Conservation (phyloP, 2,113 vertebrate species). For the Gnathonemus echidnorhynchus region DNA sequence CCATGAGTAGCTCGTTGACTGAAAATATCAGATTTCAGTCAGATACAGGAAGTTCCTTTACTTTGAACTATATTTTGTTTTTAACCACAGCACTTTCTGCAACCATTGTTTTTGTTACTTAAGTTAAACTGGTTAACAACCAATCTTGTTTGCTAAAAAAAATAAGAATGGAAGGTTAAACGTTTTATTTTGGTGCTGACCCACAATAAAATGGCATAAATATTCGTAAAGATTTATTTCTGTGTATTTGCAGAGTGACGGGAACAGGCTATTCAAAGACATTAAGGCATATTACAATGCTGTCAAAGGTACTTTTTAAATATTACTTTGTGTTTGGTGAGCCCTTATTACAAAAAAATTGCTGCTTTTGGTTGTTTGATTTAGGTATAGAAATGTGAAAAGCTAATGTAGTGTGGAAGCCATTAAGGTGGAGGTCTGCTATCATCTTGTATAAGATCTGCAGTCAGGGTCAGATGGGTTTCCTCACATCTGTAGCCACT, state of each 20-base stretch:
- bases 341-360: not conserved
- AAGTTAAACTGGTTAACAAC: not conserved
- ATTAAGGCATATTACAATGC: constrained; percentile 74
- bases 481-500: not conserved
- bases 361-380: not conserved
- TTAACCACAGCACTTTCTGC: not conserved
- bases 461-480: not conserved
- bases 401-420: not conserved
- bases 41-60: constrained; percentile 7
- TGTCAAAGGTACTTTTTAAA: constrained; percentile 71
- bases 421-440: not conserved
- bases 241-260: constrained; percentile 65
- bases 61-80: not conserved
- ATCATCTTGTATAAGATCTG: not conserved
- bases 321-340: not conserved
- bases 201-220: not conserved
- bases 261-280: constrained; percentile 77
- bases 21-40: not conserved
- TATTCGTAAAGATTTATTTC: not conserved
- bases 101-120: not conserved
- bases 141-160: not conserved
- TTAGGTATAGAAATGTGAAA: not conserved
- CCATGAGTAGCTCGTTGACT: not conserved
- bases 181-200: not conserved
- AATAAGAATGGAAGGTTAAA: not conserved